These are phyloP conservation scores for Neogale vison DNA, from an alignment of 2,113 vertebrate species.

Conservation along the genomic window DNA sequence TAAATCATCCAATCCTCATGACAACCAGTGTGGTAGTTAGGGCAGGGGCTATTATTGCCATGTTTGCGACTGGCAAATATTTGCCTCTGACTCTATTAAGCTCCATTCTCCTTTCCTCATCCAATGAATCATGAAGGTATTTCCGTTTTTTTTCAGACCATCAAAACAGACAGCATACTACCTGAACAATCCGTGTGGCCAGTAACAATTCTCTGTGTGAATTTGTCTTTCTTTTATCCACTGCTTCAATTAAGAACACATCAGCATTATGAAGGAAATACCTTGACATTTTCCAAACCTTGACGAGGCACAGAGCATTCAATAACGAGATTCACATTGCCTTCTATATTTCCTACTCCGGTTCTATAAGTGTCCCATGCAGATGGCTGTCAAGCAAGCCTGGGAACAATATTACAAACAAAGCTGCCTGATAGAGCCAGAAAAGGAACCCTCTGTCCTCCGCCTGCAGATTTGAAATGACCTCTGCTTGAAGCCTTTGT, in stretches of 20 bases:
- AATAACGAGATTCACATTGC: slow-evolving; percentile 52
- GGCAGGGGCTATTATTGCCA: not conserved
- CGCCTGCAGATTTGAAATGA: slow-evolving; percentile 1
- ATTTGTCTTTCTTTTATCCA: slow-evolving; percentile 37
- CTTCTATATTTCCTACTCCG: not conserved
- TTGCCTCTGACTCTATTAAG: not conserved
- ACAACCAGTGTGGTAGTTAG: not conserved
- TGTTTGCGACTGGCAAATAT: slow-evolving; percentile 30
- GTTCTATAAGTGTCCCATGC: not conserved
- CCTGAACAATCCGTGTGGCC: not conserved
- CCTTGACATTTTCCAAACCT: slow-evolving; percentile 33
- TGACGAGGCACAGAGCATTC: not conserved
- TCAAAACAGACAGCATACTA: not conserved
- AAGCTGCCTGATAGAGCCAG: not conserved
- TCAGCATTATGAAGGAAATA: slow-evolving; percentile 16
- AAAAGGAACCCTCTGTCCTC: not conserved
- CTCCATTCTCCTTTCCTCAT: not conserved
- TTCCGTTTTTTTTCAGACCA: not conserved
- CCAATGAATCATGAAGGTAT: not conserved
- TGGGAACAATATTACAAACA: not conserved
- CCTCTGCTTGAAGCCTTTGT: slow-evolving; percentile 40
- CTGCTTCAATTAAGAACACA: slow-evolving; percentile 49
- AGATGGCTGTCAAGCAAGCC: not conserved
- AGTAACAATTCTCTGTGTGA: not conserved
- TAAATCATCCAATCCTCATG: not conserved